Evolutionary conservation across 2,797 vertebrate species (phyloP), one percentile per base, ranked within the genome.

Genomic region (Schizopygopsis malacanthus): DNA sequence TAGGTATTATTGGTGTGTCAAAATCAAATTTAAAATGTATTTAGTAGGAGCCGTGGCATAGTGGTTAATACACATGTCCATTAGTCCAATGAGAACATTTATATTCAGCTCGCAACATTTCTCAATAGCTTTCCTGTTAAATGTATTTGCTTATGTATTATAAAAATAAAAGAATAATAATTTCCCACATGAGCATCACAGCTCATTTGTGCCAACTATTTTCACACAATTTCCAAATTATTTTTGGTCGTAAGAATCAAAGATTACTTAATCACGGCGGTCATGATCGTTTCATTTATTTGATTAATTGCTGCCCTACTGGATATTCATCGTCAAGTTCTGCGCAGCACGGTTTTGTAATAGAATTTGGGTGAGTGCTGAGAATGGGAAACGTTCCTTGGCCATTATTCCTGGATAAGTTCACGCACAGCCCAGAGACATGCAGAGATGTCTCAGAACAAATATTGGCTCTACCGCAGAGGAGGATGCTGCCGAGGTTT

Each of bases 381-480:
- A 28, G 10, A 69, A 69, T 47, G 18, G 43, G 61, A 69, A 81
- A 52, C 18, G 12, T 69, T 81, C 20, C 43, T 52, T 45, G 65
- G 43, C 79, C 59, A 47, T 67, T 67, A 67, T 69, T 79, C 37
- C 54, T 81, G 79, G 43, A 37, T 33, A 50, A 69, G 18, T 52
- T 69, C 63, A 39, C 2, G 7, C 45, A 50, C 18, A 80, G 79
- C 79, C 43, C 61, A 67, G 79, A 67, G 61, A 80, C 79, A 47
- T 47, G 16, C 79, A 67, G 61, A 67, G 67, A 80, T 3, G 25
- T 22, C 61, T 50, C 63, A 22, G 61, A 67, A 50, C 63, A 69
- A 67, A 81, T 81, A 81, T 81, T 81, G 79, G 63, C 61, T 69
- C 25, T 50, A 37, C 6, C 18, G 11, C 43, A 50, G 79, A 78